Evolutionary conservation across 2,888 invertebrate genomes (phyloP).

Genomic region (Mythimna vitellina): DNA sequence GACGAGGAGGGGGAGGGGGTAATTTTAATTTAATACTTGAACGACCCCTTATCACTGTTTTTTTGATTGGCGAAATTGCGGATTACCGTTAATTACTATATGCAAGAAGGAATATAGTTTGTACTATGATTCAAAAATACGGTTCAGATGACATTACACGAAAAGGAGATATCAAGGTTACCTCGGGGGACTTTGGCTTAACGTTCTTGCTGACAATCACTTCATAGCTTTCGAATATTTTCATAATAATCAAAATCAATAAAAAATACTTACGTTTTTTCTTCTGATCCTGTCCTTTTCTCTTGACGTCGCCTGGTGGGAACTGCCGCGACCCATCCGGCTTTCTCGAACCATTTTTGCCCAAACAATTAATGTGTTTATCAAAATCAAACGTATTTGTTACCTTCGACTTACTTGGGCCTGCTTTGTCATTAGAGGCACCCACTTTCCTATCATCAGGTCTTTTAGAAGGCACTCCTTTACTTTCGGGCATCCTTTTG

Average conservation of each 20-base stretch:
- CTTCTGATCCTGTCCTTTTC: constrained; percentile 76
- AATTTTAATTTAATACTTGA: too few species aligned
- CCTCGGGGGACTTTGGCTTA: constrained; percentile 8
- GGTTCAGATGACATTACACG: neutral
- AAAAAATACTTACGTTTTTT: constrained; percentile 80
- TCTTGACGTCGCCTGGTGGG: constrained; percentile 87
- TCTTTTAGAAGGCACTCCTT: constrained; percentile 68
- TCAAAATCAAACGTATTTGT: constrained; percentile 85
- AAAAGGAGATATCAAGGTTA: constrained; percentile 14
- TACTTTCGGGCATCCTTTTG: constrained; percentile 72
- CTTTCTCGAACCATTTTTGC: constrained; percentile 64
- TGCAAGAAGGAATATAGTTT: neutral
- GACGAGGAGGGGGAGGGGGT: too few species aligned
- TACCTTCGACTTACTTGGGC: constrained; percentile 77
- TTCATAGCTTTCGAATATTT: constrained; percentile 3
- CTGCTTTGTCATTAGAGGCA: constrained; percentile 68
- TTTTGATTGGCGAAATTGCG: neutral
- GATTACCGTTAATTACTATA: neutral
- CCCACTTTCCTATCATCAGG: constrained; percentile 75
- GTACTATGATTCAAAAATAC: neutral
- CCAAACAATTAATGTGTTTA: constrained; percentile 83
- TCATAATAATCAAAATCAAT: neutral
- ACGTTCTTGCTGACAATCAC: constrained; percentile 15
- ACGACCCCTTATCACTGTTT: too few species aligned
- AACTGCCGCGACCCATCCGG: constrained; percentile 83